These are phyloP conservation scores for Episyrphus balteatus DNA, from an alignment of 1,140 invertebrate genomes.

Conservation along the genomic window DNA sequence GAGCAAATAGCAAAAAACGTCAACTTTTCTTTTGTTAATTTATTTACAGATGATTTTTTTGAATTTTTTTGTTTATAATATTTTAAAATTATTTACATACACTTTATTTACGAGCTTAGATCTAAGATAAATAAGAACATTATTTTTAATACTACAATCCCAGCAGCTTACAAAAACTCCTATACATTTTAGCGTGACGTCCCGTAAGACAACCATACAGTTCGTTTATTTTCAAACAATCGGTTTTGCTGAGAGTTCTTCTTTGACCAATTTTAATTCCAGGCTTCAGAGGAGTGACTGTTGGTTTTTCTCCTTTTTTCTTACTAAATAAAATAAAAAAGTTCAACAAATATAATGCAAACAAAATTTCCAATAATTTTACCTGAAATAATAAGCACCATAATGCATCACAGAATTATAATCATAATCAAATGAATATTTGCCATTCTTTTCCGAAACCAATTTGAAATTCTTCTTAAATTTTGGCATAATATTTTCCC, in stretches of 20 bases:
- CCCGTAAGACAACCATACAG: constrained; percentile 50
- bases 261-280: constrained; percentile 49
- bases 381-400: constrained; percentile 43
- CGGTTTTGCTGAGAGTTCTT: constrained; percentile 51
- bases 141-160: constrained; percentile 36
- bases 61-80: too few relatives aligned
- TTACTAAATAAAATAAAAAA: constrained; percentile 19
- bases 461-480: constrained; percentile 53
- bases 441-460: constrained; percentile 54
- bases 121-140: too few relatives aligned
- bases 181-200: constrained; percentile 44
- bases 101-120: too few relatives aligned
- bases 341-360: too few relatives aligned
- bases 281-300: constrained; percentile 46
- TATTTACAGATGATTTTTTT: too few relatives aligned
- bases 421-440: constrained; percentile 57
- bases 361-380: too few relatives aligned
- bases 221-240: constrained; percentile 60
- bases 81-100: too few relatives aligned
- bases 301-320: constrained; percentile 29
- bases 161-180: constrained; percentile 47
- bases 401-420: constrained; percentile 67
- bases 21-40: too few relatives aligned
- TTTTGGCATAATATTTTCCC: constrained; percentile 57
- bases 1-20: too few relatives aligned